Conservation (phyloP, 2,888 invertebrate genomes). For the Plagodis dolabraria region DNA sequence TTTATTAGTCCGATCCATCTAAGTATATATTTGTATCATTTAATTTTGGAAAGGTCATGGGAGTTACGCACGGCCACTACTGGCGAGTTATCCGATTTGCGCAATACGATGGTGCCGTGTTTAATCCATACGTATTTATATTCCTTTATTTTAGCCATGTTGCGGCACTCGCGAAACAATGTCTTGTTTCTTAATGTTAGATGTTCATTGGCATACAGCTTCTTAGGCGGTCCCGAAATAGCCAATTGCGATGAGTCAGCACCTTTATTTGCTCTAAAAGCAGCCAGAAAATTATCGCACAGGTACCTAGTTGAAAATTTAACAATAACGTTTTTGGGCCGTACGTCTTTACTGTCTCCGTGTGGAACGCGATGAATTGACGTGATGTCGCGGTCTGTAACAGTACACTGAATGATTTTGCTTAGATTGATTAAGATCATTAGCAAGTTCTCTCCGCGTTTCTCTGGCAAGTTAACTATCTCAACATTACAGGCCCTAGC, state of each 20-base stretch:
- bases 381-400: too few relatives aligned
- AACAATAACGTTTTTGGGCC: too few relatives aligned
- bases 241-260: background rate
- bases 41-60: background rate
- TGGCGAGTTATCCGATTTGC: background rate
- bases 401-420: too few relatives aligned
- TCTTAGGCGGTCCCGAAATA: background rate
- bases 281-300: too few relatives aligned
- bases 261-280: background rate
- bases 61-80: background rate
- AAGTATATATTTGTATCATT: background rate
- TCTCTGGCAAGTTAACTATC: too few relatives aligned
- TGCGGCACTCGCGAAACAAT: slow-evolving; percentile 1
- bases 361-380: too few relatives aligned
- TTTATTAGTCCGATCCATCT: background rate
- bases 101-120: background rate
- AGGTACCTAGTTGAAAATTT: too few relatives aligned
- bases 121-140: background rate
- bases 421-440: too few relatives aligned
- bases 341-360: too few relatives aligned
- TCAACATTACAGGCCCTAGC: too few relatives aligned
- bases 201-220: background rate
- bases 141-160: background rate
- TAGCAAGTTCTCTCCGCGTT: too few relatives aligned
- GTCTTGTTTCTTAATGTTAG: background rate